A percentile compares a stretch with the other conserved stretches of the same genome.
phyloP scores from a whole-genome alignment of 2,797 vertebrate genomes.

The Pteropus rufus region DNA sequence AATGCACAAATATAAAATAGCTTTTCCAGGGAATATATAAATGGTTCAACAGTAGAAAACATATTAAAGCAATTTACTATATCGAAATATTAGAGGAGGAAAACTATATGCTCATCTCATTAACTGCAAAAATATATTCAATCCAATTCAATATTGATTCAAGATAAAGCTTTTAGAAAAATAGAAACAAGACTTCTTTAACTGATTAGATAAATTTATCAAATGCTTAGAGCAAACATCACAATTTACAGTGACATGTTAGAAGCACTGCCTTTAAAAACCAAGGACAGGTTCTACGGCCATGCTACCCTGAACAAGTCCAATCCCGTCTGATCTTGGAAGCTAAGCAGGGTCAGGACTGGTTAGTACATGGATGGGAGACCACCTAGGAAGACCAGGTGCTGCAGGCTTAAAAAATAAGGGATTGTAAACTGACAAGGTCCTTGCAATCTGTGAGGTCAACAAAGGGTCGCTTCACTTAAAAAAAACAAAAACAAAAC shows the following conservation, averaged over 20 bases:
- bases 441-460: too few relatives aligned
- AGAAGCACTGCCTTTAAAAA: slow-evolving; percentile 1
- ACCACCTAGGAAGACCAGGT: too few relatives aligned
- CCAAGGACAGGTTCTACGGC: background rate
- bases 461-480: too few relatives aligned
- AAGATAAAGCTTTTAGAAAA: background rate
- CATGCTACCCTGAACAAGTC: too few relatives aligned
- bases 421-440: too few relatives aligned
- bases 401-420: too few relatives aligned
- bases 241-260: background rate
- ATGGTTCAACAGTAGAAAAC: background rate
- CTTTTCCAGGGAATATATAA: background rate
- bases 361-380: too few relatives aligned
- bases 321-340: too few relatives aligned
- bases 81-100: background rate
- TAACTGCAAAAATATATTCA: background rate
- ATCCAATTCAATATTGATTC: background rate
- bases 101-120: background rate
- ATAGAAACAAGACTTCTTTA: background rate
- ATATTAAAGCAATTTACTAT: background rate
- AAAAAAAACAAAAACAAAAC: too few relatives aligned
- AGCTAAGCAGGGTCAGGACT: too few relatives aligned
- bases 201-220: background rate
- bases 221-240: background rate
- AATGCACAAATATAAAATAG: background rate